phyloP scores from a whole-genome alignment of 2,113 vertebrate genomes.

The Varanus komodoensis region DNA sequence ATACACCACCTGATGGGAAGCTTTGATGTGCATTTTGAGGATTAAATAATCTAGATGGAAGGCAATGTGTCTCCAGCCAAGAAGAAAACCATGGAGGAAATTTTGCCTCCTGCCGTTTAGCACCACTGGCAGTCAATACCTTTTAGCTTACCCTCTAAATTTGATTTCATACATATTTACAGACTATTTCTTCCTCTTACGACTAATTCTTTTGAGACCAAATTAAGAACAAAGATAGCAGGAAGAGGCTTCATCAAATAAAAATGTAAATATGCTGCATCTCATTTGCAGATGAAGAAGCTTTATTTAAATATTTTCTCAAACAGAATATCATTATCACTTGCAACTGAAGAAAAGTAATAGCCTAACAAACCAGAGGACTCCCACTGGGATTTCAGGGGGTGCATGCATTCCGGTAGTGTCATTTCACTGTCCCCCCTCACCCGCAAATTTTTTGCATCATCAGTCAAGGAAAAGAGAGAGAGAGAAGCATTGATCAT shows the following conservation, averaged over 20 bases:
- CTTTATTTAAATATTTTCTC: constrained; percentile 83
- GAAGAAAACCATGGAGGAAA: constrained; percentile 89
- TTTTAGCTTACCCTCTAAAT: constrained; percentile 87
- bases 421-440: constrained; percentile 23
- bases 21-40: constrained; percentile 97
- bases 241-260: constrained; percentile 81
- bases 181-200: constrained; percentile 85
- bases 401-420: constrained; percentile 68
- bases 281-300: constrained; percentile 83
- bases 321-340: constrained; percentile 77
- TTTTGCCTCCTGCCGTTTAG: constrained; percentile 89
- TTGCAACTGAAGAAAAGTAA: constrained; percentile 73
- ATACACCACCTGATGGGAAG: constrained; percentile 88
- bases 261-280: constrained; percentile 88
- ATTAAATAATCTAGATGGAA: constrained; percentile 97
- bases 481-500: constrained; percentile 23
- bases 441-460: constrained; percentile 43
- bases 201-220: constrained; percentile 85
- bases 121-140: constrained; percentile 85
- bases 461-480: constrained; percentile 23
- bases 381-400: constrained; percentile 60
- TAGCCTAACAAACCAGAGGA: constrained; percentile 69
- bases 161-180: constrained; percentile 88
- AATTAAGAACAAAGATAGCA: constrained; percentile 87
- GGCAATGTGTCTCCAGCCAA: constrained; percentile 88